Base-by-base conservation (phyloP, 2,888 invertebrate genomes). In the Marasmarcha lunaedactyla region DNA sequence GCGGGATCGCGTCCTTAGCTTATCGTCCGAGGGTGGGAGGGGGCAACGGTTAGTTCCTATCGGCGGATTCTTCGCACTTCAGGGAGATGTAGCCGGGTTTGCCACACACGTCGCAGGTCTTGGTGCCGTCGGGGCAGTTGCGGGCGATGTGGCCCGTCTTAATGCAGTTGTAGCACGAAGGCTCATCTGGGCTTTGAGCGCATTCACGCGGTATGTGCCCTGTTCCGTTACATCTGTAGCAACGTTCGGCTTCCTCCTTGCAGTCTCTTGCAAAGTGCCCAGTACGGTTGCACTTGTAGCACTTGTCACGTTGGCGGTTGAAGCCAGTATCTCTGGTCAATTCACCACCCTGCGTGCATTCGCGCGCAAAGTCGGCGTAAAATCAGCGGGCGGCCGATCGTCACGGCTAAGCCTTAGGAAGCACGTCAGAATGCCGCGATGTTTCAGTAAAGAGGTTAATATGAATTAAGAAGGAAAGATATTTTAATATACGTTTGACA, bases 111-210 rank as follows among this genome's bases (percentile, higher is more conserved):
- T 96, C 97, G 87, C 96, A 97, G 39, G 91, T 92, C 63, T 86
- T 86, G 49, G 86, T 87, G 56, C 87, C 88, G 73, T 92, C 92
- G 42, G 92, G 92, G 84, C 92, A 93, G 81, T 89, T 90, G 64
- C 92, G 90, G 45, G 92, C 94, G 71, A 96, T 92, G 86, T 96
- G 96, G 55, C 95, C 96, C 51, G 92, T 90, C 87, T 94, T 94
- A 85, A 93, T 93, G 87, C 96, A 97, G 83, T 93, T 96, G 88
- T 96, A 97, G 87, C 96, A 97, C 61, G 93, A 93, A 74, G 94
- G 90, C 77, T 87, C 89, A 65, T 90, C 90, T 48, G 90, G 89
- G 59, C 85, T 88, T 84, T 94, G 93, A 63, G 92, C 90, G 84
- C 95, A 95, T 83, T 95, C 93, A 71, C 94, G 93, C 59, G 95